Conservation (phyloP, 2,888 invertebrate genomes). For the Lucinisca nassula region DNA sequence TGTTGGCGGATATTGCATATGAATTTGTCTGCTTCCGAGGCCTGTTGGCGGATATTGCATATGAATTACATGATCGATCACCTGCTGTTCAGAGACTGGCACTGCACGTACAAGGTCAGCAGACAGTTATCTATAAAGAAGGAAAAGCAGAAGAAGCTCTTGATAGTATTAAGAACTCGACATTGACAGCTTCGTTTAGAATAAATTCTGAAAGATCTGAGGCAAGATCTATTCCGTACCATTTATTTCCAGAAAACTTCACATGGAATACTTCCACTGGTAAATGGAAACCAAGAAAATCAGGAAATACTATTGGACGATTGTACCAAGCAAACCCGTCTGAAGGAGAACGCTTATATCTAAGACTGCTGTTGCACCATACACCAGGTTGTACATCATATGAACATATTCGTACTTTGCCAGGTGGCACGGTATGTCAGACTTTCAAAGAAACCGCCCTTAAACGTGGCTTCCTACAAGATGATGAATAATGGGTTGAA, state of each 20-base stretch:
- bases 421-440: constrained; percentile 70
- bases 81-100: constrained; percentile 73
- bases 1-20: constrained; percentile 83
- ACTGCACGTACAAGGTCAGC: constrained; percentile 73
- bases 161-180: constrained; percentile 30
- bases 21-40: constrained; percentile 73
- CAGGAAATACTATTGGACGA: constrained; percentile 45
- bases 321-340: constrained; percentile 74
- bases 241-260: constrained; percentile 62
- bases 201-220: constrained; percentile 36
- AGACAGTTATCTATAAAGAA: constrained; percentile 64
- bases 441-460: constrained; percentile 84
- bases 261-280: constrained; percentile 53
- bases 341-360: constrained; percentile 72
- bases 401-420: constrained; percentile 3
- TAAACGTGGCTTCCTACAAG: constrained; percentile 79
- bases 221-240: constrained; percentile 59
- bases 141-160: constrained; percentile 33
- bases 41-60: constrained; percentile 85
- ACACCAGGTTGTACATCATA: constrained; percentile 14
- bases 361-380: constrained; percentile 36
- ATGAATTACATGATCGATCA: constrained; percentile 81
- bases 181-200: constrained; percentile 40
- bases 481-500: constrained; percentile 82
- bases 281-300: constrained; percentile 8